Conservation (phyloP, 2,797 vertebrate species). For the Ara ararauna region DNA sequence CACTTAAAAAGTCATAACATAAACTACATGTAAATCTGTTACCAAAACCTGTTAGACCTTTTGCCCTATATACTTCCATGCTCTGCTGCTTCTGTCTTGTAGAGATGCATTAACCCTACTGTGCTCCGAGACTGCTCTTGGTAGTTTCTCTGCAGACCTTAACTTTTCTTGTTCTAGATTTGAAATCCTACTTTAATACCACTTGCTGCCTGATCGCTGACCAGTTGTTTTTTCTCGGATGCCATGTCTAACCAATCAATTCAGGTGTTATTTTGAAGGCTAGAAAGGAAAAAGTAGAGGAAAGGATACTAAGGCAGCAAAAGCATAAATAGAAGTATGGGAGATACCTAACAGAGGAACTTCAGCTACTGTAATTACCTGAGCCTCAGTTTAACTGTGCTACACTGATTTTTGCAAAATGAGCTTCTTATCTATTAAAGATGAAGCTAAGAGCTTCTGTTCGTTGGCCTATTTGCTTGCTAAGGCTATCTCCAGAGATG, state of each 20-base stretch:
- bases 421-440: constrained; percentile 55
- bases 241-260: background rate
- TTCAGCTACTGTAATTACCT: background rate
- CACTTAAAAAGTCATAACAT: background rate
- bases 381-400: background rate
- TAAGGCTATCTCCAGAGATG: constrained; percentile 44
- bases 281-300: background rate
- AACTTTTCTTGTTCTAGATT: background rate
- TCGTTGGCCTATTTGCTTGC: constrained; percentile 49
- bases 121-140: background rate
- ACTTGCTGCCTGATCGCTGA: background rate
- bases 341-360: background rate
- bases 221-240: background rate
- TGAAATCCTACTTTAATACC: background rate
- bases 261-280: background rate
- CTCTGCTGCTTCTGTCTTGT: background rate
- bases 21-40: background rate
- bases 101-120: background rate
- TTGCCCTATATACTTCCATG: background rate
- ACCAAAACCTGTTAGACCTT: background rate
- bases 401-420: background rate
- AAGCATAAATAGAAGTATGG: background rate
- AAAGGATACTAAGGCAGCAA: background rate
- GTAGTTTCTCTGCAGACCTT: background rate
- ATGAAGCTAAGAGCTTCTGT: constrained; percentile 32